A percentile compares a stretch with the other conserved stretches of the same genome.
Evolutionary conservation across 2,797 vertebrate genomes (phyloP).

Genomic region (Chiloscyllium punctatum): DNA sequence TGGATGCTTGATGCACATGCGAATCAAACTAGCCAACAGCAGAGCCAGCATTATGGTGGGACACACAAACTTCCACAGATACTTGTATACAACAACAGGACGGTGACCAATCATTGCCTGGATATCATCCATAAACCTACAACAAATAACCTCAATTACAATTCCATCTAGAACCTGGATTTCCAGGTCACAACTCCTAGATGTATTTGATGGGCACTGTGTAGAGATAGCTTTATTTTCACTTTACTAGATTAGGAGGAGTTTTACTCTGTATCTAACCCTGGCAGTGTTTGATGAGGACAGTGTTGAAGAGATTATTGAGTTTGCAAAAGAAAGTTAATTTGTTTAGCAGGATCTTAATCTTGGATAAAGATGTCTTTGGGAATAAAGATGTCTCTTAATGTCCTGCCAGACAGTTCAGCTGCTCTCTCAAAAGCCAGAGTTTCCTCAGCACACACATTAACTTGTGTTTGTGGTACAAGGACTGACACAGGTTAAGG

Average conservation of each 20-base stretch:
- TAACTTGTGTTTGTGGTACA: neutral
- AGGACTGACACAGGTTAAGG: neutral
- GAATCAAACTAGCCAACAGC: slow-evolving; percentile 52
- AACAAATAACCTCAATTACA: neutral
- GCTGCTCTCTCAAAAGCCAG: neutral
- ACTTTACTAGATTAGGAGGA: neutral
- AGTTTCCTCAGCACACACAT: neutral
- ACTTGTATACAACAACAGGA: slow-evolving; percentile 58
- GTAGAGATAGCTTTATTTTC: neutral
- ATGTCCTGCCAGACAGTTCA: neutral
- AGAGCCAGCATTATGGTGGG: slow-evolving; percentile 65
- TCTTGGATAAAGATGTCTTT: too few relatives aligned
- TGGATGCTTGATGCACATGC: slow-evolving; percentile 51
- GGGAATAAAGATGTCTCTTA: too few relatives aligned
- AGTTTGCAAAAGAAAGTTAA: neutral
- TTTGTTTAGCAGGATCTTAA: neutral
- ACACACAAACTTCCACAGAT: slow-evolving; percentile 70
- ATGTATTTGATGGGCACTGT: neutral
- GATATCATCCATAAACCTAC: slow-evolving; percentile 70
- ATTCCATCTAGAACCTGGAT: neutral
- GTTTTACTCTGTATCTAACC: neutral
- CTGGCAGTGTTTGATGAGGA: neutral
- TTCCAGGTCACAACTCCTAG: neutral
- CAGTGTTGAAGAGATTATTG: neutral
- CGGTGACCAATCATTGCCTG: slow-evolving; percentile 59